Percentiles rank a stretch among this genome's conserved stretches.
These are phyloP conservation scores for Chloromyia formosa DNA, from an alignment of 2,888 invertebrate genomes.

Conservation along the genomic window DNA sequence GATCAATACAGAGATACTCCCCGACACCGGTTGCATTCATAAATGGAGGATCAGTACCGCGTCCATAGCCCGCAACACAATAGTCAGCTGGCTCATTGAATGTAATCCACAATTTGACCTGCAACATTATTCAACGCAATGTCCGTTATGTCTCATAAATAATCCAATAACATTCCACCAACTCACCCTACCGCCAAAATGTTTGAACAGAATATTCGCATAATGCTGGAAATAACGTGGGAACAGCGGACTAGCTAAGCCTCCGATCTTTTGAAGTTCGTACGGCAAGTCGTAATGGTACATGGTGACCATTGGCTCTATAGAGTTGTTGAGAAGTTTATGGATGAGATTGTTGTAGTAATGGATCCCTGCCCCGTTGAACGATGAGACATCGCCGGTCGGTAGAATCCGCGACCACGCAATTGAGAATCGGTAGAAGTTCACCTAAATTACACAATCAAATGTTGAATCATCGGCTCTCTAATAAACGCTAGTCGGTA, in stretches of 20 bases:
- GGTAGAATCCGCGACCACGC: slow-evolving; percentile 74
- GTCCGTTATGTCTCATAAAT: too few relatives aligned
- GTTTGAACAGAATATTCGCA: slow-evolving; percentile 63
- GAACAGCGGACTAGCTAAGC: slow-evolving; percentile 64
- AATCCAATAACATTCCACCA: slow-evolving; percentile 12
- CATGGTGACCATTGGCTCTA: slow-evolving; percentile 70
- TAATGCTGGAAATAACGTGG: slow-evolving; percentile 66
- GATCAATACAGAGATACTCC: slow-evolving; percentile 66
- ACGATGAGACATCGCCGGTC: slow-evolving; percentile 65
- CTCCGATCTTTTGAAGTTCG: slow-evolving; percentile 67
- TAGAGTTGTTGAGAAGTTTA: slow-evolving; percentile 69
- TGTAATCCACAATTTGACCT: slow-evolving; percentile 68
- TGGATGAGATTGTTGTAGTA: slow-evolving; percentile 74
- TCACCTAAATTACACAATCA: slow-evolving; percentile 50
- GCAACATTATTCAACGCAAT: too few relatives aligned
- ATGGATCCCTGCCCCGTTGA: slow-evolving; percentile 69
- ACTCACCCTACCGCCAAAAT: slow-evolving; percentile 65
- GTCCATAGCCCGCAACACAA: slow-evolving; percentile 66
- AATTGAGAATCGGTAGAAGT: slow-evolving; percentile 69
- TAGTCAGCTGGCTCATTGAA: slow-evolving; percentile 68
- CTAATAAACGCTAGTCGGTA: background rate
- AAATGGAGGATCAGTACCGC: slow-evolving; percentile 56
- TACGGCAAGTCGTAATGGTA: slow-evolving; percentile 69
- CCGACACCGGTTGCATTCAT: slow-evolving; percentile 64
- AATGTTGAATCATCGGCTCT: background rate